Conservation (phyloP, 2,113 vertebrate genomes). For the Benitochromis conjunctus region DNA sequence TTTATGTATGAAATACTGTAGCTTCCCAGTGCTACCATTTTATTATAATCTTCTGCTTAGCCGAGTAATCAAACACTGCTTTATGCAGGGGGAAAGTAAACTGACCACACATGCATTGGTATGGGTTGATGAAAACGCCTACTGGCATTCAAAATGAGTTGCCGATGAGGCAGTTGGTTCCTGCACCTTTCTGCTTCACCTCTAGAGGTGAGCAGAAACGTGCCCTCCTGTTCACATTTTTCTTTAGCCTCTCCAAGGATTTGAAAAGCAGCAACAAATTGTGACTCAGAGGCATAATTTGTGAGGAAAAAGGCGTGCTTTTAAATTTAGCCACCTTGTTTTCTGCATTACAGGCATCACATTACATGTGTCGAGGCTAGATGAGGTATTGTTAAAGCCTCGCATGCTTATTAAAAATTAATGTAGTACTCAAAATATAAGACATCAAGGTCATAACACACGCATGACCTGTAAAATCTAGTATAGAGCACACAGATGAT, state of each 20-base stretch:
- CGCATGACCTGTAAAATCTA: not conserved
- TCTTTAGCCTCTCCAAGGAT: not conserved
- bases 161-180: not conserved
- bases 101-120: not conserved
- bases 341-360: not conserved
- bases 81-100: not conserved
- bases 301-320: not conserved
- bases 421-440: not conserved
- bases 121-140: not conserved
- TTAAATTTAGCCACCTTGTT: not conserved
- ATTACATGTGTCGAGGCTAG: not conserved
- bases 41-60: not conserved
- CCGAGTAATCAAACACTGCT: not conserved
- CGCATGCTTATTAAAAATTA: not conserved
- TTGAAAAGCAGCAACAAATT: not conserved
- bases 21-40: not conserved
- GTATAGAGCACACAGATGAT: not conserved
- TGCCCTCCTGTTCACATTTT: not conserved
- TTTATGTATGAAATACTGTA: not conserved
- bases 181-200: not conserved
- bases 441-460: not conserved
- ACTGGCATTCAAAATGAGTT: not conserved
- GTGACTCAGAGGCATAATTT: not conserved
- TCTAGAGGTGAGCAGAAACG: not conserved
- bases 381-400: not conserved